phyloP scores from a whole-genome alignment of 2,797 vertebrate species.

The Pyrocephalus nanus region DNA sequence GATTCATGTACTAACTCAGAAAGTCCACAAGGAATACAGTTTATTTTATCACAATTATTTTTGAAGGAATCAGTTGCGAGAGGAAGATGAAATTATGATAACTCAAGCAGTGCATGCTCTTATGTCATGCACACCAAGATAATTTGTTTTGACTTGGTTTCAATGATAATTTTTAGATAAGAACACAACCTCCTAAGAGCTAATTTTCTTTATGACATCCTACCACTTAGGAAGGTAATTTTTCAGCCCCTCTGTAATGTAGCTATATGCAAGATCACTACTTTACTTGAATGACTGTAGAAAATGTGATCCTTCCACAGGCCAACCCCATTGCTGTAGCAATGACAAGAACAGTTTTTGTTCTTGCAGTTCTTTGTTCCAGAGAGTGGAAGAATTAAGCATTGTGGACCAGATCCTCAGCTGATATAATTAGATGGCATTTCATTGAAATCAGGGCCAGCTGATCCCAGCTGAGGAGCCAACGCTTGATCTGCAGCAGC shows the following conservation, averaged over 20 bases:
- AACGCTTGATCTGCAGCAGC: not conserved
- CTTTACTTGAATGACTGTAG: not conserved
- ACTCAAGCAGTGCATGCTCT: not conserved
- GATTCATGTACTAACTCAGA: not conserved
- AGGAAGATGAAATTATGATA: not conserved
- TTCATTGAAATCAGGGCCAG: constrained; percentile 19
- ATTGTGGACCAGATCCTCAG: constrained; percentile 44
- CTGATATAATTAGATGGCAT: constrained; percentile 43
- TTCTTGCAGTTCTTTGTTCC: constrained; percentile 46
- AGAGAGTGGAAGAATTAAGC: constrained; percentile 26
- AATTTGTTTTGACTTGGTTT: constrained; percentile 27
- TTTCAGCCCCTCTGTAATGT: not conserved
- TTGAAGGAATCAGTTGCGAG: not conserved
- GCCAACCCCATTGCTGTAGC: not conserved
- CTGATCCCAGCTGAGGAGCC: constrained; percentile 40
- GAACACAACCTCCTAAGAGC: not conserved
- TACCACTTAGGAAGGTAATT: not conserved
- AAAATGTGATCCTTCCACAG: not conserved
- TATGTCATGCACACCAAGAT: not conserved
- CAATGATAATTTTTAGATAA: constrained; percentile 20
- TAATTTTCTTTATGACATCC: not conserved
- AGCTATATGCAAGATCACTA: not conserved
- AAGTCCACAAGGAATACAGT: not conserved
- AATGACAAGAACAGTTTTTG: constrained; percentile 14
- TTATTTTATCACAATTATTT: not conserved